Percentiles rank a stretch among this genome's conserved stretches.
phyloP scores from a whole-genome alignment of 64 coral and sea anemone species.

The Dendrophyllia cribrosa region DNA sequence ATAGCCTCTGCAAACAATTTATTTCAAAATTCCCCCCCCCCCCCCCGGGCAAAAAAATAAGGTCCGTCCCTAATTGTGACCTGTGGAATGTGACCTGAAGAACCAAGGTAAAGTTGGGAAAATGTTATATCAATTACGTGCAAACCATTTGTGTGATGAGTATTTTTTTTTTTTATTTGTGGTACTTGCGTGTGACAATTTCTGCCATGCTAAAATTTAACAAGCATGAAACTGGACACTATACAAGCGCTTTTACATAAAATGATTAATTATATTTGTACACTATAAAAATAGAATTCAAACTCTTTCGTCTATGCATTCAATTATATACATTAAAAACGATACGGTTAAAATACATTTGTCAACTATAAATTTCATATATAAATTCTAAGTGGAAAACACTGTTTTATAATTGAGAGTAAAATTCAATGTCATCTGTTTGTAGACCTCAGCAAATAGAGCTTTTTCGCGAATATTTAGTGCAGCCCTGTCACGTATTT shows the following conservation, averaged over 20 bases:
- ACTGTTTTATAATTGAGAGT: background rate
- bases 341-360: slow-evolving; percentile 17
- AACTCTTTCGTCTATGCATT: slow-evolving; percentile 5
- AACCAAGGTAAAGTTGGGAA: too few relatives aligned
- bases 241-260: background rate
- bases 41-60: too few relatives aligned
- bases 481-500: too few relatives aligned
- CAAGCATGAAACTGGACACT: background rate
- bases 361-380: slow-evolving; percentile 24
- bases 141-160: background rate
- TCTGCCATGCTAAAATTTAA: background rate
- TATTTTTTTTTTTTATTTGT: background rate
- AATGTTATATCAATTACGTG: background rate
- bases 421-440: too few relatives aligned
- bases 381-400: background rate
- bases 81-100: too few relatives aligned
- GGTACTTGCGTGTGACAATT: background rate
- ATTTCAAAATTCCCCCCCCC: too few relatives aligned
- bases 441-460: background rate
- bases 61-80: too few relatives aligned
- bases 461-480: background rate
- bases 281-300: slow-evolving; percentile 24
- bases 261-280: slow-evolving; percentile 5
- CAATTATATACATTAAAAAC: slow-evolving; percentile 23
- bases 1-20: too few relatives aligned